phyloP scores from a whole-genome alignment of 1,140 invertebrate genomes.

The Asbolus verrucosus region DNA sequence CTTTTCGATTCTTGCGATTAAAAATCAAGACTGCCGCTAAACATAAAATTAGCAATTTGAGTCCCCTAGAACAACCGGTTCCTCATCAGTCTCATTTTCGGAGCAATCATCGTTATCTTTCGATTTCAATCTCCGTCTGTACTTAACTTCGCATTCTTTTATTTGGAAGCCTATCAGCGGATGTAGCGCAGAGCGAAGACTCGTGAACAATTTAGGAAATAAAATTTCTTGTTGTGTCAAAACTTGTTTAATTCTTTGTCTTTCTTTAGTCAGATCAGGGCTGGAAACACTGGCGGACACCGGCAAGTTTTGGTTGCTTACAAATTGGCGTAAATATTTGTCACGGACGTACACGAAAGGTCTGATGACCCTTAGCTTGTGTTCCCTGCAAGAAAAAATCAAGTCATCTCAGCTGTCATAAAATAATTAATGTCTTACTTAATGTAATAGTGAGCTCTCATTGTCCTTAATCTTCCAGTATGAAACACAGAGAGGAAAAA shows the following conservation, averaged over 20 bases:
- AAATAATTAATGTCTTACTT: constrained; percentile 64
- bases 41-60: constrained; percentile 39
- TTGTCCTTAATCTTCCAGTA: constrained; percentile 80
- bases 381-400: constrained; percentile 73
- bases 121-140: constrained; percentile 50
- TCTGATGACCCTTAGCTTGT: constrained; percentile 85
- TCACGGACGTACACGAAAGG: constrained; percentile 91
- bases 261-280: constrained; percentile 68
- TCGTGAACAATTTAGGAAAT: constrained; percentile 78
- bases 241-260: constrained; percentile 77
- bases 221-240: constrained; percentile 81
- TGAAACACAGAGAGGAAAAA: constrained; percentile 88
- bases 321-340: constrained; percentile 77
- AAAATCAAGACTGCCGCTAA: background rate
- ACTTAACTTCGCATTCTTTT: constrained; percentile 66
- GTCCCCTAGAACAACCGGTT: constrained; percentile 56
- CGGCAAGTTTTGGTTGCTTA: constrained; percentile 75
- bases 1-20: background rate
- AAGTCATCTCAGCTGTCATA: background rate
- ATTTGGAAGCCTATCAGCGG: constrained; percentile 74
- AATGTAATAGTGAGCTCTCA: constrained; percentile 86
- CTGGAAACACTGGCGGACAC: constrained; percentile 72
- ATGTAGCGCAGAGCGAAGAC: constrained; percentile 76
- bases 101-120: constrained; percentile 50
- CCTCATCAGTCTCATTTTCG: constrained; percentile 60